Conservation (phyloP, 2,113 vertebrate species). For the Pituophis catenifer region DNA sequence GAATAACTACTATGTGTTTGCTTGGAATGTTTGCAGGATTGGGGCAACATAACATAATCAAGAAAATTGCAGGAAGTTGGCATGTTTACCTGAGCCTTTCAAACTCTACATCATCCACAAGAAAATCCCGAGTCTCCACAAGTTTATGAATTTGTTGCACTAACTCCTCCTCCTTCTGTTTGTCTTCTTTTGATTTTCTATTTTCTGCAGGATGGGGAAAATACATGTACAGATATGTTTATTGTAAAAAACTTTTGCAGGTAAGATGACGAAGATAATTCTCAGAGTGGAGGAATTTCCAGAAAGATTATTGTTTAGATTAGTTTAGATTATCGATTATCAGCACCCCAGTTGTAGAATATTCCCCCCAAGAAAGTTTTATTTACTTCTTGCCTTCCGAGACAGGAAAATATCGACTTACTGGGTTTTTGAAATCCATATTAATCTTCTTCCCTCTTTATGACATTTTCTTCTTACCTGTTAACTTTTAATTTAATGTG, state of each 20-base stretch:
- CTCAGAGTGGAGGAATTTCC: background rate
- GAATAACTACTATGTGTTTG: background rate
- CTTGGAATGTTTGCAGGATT: background rate
- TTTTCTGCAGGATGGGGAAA: slow-evolving; percentile 72
- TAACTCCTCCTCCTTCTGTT: slow-evolving; percentile 82
- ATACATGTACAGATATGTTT: background rate
- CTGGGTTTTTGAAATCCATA: background rate
- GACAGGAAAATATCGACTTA: background rate
- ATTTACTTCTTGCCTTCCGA: background rate
- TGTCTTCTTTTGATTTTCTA: slow-evolving; percentile 80
- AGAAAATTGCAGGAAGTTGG: background rate
- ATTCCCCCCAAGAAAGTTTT: background rate
- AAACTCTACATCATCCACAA: slow-evolving; percentile 90
- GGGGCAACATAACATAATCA: background rate
- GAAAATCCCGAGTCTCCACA: slow-evolving; percentile 87
- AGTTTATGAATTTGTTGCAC: slow-evolving; percentile 87
- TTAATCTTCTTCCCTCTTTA: background rate
- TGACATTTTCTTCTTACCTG: background rate
- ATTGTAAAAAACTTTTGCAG: background rate
- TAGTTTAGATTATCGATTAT: background rate
- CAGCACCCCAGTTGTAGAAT: background rate
- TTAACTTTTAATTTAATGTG: background rate
- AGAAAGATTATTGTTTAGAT: background rate
- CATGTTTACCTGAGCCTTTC: slow-evolving; percentile 80
- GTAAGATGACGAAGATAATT: background rate